Evolutionary conservation across 1,140 invertebrate species (phyloP).

Genomic region (Polypedilum vanderplanki): DNA sequence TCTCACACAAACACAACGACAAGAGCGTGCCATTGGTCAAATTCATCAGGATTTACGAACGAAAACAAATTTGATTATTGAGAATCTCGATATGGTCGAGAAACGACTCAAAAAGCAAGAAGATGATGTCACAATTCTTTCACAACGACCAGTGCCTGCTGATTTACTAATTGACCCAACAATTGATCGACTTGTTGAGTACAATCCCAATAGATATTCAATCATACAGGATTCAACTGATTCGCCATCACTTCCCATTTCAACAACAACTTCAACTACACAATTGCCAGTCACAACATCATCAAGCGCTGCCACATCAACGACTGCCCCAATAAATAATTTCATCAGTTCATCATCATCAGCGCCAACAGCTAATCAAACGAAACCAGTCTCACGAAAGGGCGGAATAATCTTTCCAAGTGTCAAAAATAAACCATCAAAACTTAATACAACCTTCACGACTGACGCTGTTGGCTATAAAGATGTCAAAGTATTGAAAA

Average conservation of each 20-base stretch:
- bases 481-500: slow-evolving; percentile 74
- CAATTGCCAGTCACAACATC: slow-evolving; percentile 34
- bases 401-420: slow-evolving; percentile 81
- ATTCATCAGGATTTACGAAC: slow-evolving; percentile 74
- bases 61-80: slow-evolving; percentile 80
- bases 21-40: slow-evolving; percentile 78
- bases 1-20: slow-evolving; percentile 74
- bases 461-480: slow-evolving; percentile 65
- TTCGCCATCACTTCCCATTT: slow-evolving; percentile 39
- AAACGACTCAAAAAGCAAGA: slow-evolving; percentile 75
- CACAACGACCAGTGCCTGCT: slow-evolving; percentile 61
- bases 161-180: slow-evolving; percentile 68
- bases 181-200: slow-evolving; percentile 67
- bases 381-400: slow-evolving; percentile 47
- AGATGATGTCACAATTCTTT: slow-evolving; percentile 54
- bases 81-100: slow-evolving; percentile 77
- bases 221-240: slow-evolving; percentile 42
- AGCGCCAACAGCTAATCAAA: slow-evolving; percentile 32
- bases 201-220: slow-evolving; percentile 55
- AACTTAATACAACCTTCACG: slow-evolving; percentile 68
- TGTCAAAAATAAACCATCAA: slow-evolving; percentile 80
- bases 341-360: slow-evolving; percentile 39
- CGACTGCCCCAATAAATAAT: slow-evolving; percentile 35
- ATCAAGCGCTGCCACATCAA: slow-evolving; percentile 37
- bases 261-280: slow-evolving; percentile 38